Evolutionary conservation across 1,140 invertebrate species (phyloP), one percentile per base, ranked within the genome.

Genomic region (Chionoecetes opilio): DNA sequence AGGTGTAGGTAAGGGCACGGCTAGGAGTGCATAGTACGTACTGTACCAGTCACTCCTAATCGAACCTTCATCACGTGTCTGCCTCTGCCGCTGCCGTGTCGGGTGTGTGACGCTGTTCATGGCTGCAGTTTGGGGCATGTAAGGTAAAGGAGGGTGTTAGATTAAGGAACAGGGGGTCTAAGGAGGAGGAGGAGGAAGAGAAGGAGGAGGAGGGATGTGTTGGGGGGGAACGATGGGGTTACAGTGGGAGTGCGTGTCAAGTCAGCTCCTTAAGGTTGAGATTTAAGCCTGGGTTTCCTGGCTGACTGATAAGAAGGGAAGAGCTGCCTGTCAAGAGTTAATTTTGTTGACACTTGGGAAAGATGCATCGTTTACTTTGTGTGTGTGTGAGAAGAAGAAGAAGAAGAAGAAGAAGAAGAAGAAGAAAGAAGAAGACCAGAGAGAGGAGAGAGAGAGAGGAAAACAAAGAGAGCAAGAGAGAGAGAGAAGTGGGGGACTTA

Each of bases 241-340:
- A n/a, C n/a, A n/a, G n/a, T n/a, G n/a, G n/a, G n/a, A n/a, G n/a
- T n/a, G n/a, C n/a, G n/a, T n/a, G n/a, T n/a, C 6, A 26, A 75
- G 21, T 75, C 63, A 26, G 63, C n/a, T 75, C n/a, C 63, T 75
- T 21, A 26, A 75, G 46, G 63, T 75, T 5, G 21, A n/a, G 63
- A 75, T 75, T 75, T 75, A 75, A 75, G 63, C 63, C n/a, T 75
- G n/a, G 63, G 63, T 75, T 75, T 26, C 63, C 63, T 75, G 63
- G 0, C 21, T 26, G 0, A 21, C 21, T 26, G 63, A 75, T 75
- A 75, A 75, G 63, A 75, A 75, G 53, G n/a, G 63, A 75, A 21
- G 63, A 75, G 3, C n/a, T 75, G 21, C n/a, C 63, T n/a, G n/a
- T 75, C n/a, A 6, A n/a, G 21, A 26, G 63, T n/a, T 75, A 75